Percentiles rank a stretch among this genome's conserved stretches.
These are phyloP conservation scores for Hermatobates lingyangjiaoensis DNA, from an alignment of 1,140 invertebrate genomes.

Conservation along the genomic window DNA sequence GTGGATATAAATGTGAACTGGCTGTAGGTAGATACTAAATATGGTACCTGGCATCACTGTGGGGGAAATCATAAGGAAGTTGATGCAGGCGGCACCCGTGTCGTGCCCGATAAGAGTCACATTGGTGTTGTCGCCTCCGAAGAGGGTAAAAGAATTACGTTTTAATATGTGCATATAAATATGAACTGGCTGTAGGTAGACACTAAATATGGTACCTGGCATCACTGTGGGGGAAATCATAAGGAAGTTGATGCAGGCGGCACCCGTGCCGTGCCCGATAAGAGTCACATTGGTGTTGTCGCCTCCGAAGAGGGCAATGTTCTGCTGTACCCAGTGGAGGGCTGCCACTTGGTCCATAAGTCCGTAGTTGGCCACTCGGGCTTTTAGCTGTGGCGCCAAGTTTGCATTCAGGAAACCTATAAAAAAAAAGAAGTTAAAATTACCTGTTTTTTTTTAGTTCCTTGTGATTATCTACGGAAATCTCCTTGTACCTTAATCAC, in stretches of 20 bases:
- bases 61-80: conserved; percentile 85
- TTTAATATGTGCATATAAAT: too few relatives aligned
- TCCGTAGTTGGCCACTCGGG: conserved; percentile 76
- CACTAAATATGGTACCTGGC: too few relatives aligned
- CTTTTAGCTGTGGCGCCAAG: conserved; percentile 52
- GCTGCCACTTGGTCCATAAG: conserved; percentile 85
- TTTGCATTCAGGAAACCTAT: conserved; percentile 71
- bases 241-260: conserved; percentile 85
- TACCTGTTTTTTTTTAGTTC: too few relatives aligned
- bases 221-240: conserved; percentile 85
- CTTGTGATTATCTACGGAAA: too few relatives aligned
- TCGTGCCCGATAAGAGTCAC: conserved; percentile 86
- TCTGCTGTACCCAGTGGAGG: conserved; percentile 79
- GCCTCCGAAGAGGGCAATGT: conserved; percentile 74
- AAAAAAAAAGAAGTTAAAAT: too few relatives aligned
- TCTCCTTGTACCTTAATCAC: too few relatives aligned
- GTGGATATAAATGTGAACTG: too few relatives aligned
- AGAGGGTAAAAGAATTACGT: too few relatives aligned
- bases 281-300: conserved; percentile 77
- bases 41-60: conserved; percentile 75
- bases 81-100: conserved; percentile 83
- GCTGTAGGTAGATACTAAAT: too few relatives aligned
- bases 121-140: conserved; percentile 72
- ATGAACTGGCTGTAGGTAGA: too few relatives aligned
- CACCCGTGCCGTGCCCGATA: conserved; percentile 83